A percentile compares a stretch with the other conserved stretches of the same genome.
These are phyloP conservation scores for Cydia splendana DNA, from an alignment of 1,140 invertebrate species.

Conservation along the genomic window DNA sequence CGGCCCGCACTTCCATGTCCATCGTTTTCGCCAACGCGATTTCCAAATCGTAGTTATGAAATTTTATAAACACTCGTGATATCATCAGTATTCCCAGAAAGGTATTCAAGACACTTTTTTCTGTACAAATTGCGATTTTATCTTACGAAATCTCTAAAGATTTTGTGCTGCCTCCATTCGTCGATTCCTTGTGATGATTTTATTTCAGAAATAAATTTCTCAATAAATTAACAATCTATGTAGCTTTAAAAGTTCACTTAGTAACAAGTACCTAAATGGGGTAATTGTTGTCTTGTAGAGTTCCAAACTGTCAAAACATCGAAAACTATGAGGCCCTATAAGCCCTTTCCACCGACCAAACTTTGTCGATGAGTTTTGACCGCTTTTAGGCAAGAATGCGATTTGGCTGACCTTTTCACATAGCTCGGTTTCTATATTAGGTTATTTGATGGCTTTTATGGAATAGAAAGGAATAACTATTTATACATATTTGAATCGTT, in stretches of 20 bases:
- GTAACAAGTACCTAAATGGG: too few relatives aligned
- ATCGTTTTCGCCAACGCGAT: constrained; percentile 57
- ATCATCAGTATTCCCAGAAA: not conserved
- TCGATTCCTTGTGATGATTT: too few relatives aligned
- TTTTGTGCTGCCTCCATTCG: too few relatives aligned
- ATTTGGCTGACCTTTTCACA: not conserved
- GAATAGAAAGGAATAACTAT: not conserved
- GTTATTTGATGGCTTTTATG: not conserved
- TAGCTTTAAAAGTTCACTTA: too few relatives aligned
- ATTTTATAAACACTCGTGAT: constrained; percentile 55
- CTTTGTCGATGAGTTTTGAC: not conserved
- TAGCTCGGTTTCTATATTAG: not conserved
- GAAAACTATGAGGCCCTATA: constrained; percentile 11
- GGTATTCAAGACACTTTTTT: not conserved
- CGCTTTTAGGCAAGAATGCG: constrained; percentile 17
- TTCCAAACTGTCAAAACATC: constrained; percentile 42
- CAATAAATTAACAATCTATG: too few relatives aligned
- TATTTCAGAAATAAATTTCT: too few relatives aligned
- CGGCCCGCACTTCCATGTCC: constrained; percentile 67
- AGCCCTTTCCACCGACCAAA: not conserved
- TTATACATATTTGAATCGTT: too few relatives aligned
- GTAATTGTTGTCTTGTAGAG: too few relatives aligned
- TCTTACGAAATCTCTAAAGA: too few relatives aligned
- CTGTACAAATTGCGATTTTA: too few relatives aligned
- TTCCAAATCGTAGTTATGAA: constrained; percentile 52